phyloP scores from a whole-genome alignment of 2,797 vertebrate genomes.

The Peromyscus aztecus region DNA sequence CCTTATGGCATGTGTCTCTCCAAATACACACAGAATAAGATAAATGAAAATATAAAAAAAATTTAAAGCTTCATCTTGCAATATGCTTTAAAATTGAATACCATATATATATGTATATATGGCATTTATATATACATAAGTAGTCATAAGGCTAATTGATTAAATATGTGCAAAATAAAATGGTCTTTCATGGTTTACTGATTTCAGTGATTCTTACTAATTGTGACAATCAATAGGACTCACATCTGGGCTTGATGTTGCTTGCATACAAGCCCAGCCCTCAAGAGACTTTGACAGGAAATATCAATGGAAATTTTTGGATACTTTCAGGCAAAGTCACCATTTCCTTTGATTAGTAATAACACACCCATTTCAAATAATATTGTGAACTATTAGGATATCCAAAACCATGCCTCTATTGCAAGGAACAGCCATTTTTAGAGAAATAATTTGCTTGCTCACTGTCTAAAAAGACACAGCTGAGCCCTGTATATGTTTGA shows the following conservation, averaged over 20 bases:
- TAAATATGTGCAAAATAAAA: background rate
- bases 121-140: background rate
- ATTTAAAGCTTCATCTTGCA: too few relatives aligned
- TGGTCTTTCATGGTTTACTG: background rate
- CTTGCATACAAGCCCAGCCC: rapidly evolving
- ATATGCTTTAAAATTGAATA: background rate
- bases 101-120: too few relatives aligned
- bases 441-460: background rate
- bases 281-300: background rate
- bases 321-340: background rate
- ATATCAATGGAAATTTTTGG: background rate
- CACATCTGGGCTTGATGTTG: background rate
- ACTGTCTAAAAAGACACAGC: background rate
- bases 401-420: background rate
- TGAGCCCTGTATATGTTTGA: background rate
- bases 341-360: background rate
- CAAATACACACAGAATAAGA: background rate
- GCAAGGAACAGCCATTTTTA: background rate
- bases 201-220: background rate
- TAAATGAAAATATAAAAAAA: background rate
- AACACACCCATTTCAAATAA: background rate
- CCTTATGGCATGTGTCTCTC: background rate
- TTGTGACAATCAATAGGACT: background rate
- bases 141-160: background rate
- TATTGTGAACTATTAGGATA: background rate